A percentile compares a stretch with the other conserved stretches of the same genome.
These are phyloP conservation scores for Silurus lanzhouensis DNA, from an alignment of 2,797 vertebrate species.

Conservation along the genomic window DNA sequence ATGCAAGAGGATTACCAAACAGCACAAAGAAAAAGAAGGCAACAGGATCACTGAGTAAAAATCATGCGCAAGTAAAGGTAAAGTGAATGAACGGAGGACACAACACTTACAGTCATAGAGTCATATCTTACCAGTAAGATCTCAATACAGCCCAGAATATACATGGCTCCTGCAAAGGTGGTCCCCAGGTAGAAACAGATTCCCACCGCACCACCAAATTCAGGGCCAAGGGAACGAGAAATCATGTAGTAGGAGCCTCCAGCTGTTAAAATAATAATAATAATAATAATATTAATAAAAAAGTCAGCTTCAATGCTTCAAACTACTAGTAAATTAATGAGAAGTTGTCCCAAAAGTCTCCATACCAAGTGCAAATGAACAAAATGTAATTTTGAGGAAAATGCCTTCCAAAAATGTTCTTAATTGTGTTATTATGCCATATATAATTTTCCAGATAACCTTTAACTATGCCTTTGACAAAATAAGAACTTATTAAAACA, in stretches of 20 bases:
- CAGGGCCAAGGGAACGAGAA: conserved; percentile 93
- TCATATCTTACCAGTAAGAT: conserved; percentile 87
- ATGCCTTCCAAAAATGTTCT: too few species aligned
- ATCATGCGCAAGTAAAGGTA: background rate
- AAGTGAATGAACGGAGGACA: background rate
- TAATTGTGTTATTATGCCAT: too few species aligned
- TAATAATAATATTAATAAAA: too few species aligned
- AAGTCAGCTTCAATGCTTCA: background rate
- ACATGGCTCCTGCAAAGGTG: conserved; percentile 97
- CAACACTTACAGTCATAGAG: background rate
- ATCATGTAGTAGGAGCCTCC: conserved; percentile 99
- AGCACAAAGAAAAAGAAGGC: background rate
- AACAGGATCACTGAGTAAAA: background rate
- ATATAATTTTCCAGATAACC: too few species aligned
- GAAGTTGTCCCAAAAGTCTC: too few species aligned
- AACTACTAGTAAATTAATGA: background rate
- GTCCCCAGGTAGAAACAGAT: conserved; percentile 99
- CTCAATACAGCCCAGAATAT: conserved; percentile 98
- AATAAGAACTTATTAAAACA: too few species aligned
- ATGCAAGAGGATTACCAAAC: background rate
- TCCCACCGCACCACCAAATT: conserved; percentile 95
- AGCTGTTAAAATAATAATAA: conserved; percentile 69
- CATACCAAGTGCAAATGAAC: too few species aligned
- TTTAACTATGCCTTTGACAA: too few species aligned
- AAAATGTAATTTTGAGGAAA: too few species aligned